Percentiles rank a stretch among this genome's conserved stretches.
Evolutionary conservation across 2,113 vertebrate species (phyloP).

Genomic region (Spea bombifrons): DNA sequence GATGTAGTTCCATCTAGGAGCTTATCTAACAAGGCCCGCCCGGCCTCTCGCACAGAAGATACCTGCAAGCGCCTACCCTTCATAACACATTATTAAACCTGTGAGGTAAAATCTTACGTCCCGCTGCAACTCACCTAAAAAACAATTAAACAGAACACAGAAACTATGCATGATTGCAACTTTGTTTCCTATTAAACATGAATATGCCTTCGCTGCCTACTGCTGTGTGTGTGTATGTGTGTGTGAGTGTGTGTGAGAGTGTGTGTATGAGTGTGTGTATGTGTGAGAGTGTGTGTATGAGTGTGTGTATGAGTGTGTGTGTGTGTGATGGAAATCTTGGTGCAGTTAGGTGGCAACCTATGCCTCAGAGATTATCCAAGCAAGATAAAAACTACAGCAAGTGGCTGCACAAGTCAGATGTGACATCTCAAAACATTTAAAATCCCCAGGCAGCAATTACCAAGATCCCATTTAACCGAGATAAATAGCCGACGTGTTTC

Average conservation of each 20-base stretch:
- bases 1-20: no score
- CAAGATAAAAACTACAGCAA: conserved; percentile 38
- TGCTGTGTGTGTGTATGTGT: conserved; percentile 9
- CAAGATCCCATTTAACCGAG: conserved; percentile 8
- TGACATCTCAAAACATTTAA: conserved; percentile 33
- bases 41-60: no score
- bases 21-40: no score
- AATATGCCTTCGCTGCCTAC: conserved; percentile 7
- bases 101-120: no score
- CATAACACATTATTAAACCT: no score
- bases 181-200: conserved; percentile 1
- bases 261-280: no score
- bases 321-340: not conserved
- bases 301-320: no score
- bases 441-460: conserved; percentile 38
- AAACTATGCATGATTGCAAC: not conserved
- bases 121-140: no score
- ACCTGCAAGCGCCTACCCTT: no score
- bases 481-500: not conserved
- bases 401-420: conserved; percentile 31
- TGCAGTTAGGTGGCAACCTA: conserved; percentile 16
- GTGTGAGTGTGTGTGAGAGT: no score
- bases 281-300: no score
- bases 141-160: no score
- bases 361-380: conserved; percentile 10